Evolutionary conservation across 2,888 invertebrate genomes (phyloP).

Genomic region (Smittia aterrima): DNA sequence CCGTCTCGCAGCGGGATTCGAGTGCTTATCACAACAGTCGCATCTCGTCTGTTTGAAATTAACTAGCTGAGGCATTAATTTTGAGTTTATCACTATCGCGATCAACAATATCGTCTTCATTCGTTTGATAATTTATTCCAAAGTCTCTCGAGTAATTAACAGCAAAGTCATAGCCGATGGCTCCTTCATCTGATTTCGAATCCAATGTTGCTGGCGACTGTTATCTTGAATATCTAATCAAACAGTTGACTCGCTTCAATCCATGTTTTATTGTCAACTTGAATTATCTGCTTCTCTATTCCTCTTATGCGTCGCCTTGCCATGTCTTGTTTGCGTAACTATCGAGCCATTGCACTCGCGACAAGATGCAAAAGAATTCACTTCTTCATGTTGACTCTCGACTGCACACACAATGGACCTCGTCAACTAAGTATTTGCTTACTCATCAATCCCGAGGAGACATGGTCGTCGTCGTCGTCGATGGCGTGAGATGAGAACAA

Average conservation of each 20-base stretch:
- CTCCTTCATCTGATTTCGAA: not conserved
- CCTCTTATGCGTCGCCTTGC: not conserved
- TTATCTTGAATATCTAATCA: conserved; percentile 11
- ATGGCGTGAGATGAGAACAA: no score
- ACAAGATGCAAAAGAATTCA: conserved; percentile 11
- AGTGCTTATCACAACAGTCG: conserved; percentile 32
- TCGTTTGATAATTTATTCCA: conserved; percentile 29
- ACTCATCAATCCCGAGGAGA: not conserved
- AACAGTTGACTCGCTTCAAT: no score
- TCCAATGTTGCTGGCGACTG: not conserved
- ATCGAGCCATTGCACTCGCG: not conserved
- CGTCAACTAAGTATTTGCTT: not conserved
- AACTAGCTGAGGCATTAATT: conserved; percentile 18
- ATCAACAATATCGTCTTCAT: conserved; percentile 25
- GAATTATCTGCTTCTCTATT: conserved; percentile 6
- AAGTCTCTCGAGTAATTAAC: conserved; percentile 28
- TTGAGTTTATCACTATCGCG: conserved; percentile 38
- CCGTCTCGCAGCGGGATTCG: not conserved
- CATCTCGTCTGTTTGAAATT: conserved; percentile 34
- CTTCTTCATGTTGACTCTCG: not conserved
- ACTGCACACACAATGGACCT: not conserved
- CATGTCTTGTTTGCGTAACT: conserved; percentile 1
- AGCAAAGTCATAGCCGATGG: not conserved
- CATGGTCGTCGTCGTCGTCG: no score
- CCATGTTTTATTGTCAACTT: conserved; percentile 1